Percentiles rank a stretch among this genome's conserved stretches.
These are phyloP conservation scores for Drosophila neonasuta DNA, from an alignment of 2,888 invertebrate species.

Conservation along the genomic window DNA sequence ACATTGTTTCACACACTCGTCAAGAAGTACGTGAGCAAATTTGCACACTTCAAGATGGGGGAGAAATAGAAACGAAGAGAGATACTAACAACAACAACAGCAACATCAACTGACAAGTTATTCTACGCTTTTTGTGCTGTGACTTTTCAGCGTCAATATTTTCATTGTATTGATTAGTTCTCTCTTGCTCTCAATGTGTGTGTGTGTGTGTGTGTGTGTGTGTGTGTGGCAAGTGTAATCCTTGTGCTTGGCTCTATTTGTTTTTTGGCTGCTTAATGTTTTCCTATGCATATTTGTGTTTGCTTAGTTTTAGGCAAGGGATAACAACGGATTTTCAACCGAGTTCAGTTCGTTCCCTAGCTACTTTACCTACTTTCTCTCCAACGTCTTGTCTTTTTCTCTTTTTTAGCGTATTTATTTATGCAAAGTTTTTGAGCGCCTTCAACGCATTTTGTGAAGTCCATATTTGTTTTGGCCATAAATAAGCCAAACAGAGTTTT, in stretches of 20 bases:
- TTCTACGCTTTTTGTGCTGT: slow-evolving; percentile 39
- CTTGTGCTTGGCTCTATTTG: slow-evolving; percentile 24
- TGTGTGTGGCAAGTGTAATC: not conserved
- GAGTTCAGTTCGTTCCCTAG: not conserved
- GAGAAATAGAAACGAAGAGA: slow-evolving; percentile 3
- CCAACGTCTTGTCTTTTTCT: not conserved
- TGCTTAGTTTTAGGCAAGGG: slow-evolving; percentile 57
- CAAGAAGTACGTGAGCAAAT: slow-evolving; percentile 60
- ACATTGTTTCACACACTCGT: slow-evolving; percentile 72
- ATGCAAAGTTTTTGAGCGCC: slow-evolving; percentile 57
- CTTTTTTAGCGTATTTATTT: slow-evolving; percentile 50
- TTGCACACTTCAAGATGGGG: slow-evolving; percentile 20
- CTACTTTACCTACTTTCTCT: not conserved
- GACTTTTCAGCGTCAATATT: slow-evolving; percentile 74
- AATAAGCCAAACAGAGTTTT: slow-evolving; percentile 52
- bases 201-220: not conserved
- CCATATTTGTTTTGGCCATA: slow-evolving; percentile 53
- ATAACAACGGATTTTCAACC: slow-evolving; percentile 51
- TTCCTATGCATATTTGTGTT: slow-evolving; percentile 45
- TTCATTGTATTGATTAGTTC: slow-evolving; percentile 72
- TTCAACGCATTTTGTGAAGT: slow-evolving; percentile 52
- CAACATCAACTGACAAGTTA: slow-evolving; percentile 58
- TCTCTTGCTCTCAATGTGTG: slow-evolving; percentile 10
- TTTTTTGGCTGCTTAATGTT: slow-evolving; percentile 25
- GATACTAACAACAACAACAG: slow-evolving; percentile 12